Percentiles rank a stretch among this genome's conserved stretches.
Evolutionary conservation across 2,113 vertebrate genomes (phyloP).

Genomic region (Phyllopteryx taeniolatus): DNA sequence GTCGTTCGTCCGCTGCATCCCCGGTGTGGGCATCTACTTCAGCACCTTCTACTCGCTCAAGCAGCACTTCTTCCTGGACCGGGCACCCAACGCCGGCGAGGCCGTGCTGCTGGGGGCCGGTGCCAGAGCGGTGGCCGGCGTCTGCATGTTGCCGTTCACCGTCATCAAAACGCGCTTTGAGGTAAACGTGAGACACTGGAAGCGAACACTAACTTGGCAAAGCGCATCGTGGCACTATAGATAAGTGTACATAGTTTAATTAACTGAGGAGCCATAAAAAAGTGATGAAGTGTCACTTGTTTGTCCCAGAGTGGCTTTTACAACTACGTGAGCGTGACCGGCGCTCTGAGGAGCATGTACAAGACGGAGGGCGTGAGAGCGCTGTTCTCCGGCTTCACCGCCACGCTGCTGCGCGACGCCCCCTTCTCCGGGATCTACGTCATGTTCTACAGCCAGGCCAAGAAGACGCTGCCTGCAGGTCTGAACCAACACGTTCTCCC

Average conservation of each 20-base stretch:
- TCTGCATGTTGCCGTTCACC: constrained; percentile 88
- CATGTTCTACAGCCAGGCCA: constrained; percentile 96
- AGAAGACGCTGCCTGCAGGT: constrained; percentile 76
- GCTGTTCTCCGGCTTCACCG: constrained; percentile 89
- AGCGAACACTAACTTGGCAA: background rate
- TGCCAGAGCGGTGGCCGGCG: constrained; percentile 82
- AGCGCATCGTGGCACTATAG: background rate
- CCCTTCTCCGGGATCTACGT: constrained; percentile 97
- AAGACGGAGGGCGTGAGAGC: constrained; percentile 81
- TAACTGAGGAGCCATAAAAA: background rate
- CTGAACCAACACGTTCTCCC: constrained; percentile 10
- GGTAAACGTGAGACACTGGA: constrained; percentile 62
- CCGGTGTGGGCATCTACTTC: constrained; percentile 95
- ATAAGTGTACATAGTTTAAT: background rate
- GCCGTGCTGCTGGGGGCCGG: constrained; percentile 82
- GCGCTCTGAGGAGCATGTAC: constrained; percentile 84
- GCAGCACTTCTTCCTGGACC: constrained; percentile 79
- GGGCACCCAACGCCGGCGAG: constrained; percentile 81
- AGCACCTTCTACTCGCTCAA: constrained; percentile 88
- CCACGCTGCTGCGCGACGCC: constrained; percentile 89
- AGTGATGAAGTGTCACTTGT: background rate
- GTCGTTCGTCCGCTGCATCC: constrained; percentile 93
- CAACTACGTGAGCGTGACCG: constrained; percentile 79
- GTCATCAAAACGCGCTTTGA: constrained; percentile 94
- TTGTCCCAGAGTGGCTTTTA: constrained; percentile 83